Evolutionary conservation across 2,113 vertebrate species (phyloP), one percentile per base, ranked within the genome.

Genomic region (Lepus americanus): DNA sequence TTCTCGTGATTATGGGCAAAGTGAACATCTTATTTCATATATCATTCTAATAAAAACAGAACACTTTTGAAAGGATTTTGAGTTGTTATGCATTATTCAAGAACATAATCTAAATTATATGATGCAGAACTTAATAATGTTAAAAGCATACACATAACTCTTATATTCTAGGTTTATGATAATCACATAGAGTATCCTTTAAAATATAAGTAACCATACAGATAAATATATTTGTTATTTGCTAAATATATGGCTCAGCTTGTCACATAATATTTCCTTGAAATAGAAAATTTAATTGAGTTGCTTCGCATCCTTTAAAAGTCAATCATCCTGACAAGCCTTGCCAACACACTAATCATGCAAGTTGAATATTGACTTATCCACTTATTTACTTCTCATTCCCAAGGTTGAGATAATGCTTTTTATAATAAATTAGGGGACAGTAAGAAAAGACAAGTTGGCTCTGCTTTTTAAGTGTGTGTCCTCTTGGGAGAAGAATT

Each of bases 261-360:
- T 95, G 87, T 96, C 94, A 94, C 93, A 85, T 94, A 97, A 92
- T 53, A 87, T 89, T 98, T 95, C 93, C 85, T 97, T 95, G 91
- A 96, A 96, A 96, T 88, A 89, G n/a, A 95, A 95, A 94, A 53
- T 27, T 81, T 96, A 96, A 97, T 89, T 96, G 61, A 93, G 95
- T 97, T 97, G 67, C 63, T 59, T 69, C 94, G 55, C 36, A 72
- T 14, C 94, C 25, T 63, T 76, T 78, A 67, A n/a, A 94, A 96
- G 90, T 93, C 97, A 96, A 53, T 96, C 96, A n/a, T 73, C 90
- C 51, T 96, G 92, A 94, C 90, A 97, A 97, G 49, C 70, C 79
- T 87, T 78, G 25, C 19, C 85, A 77, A 82, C 22, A 86, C 76
- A 20, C 25, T 11, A 83, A 84, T 61, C 83, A 33, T 67, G 53